These are phyloP conservation scores for Ascidia mentula DNA, from an alignment of 23 tunicate species.

Conservation along the genomic window DNA sequence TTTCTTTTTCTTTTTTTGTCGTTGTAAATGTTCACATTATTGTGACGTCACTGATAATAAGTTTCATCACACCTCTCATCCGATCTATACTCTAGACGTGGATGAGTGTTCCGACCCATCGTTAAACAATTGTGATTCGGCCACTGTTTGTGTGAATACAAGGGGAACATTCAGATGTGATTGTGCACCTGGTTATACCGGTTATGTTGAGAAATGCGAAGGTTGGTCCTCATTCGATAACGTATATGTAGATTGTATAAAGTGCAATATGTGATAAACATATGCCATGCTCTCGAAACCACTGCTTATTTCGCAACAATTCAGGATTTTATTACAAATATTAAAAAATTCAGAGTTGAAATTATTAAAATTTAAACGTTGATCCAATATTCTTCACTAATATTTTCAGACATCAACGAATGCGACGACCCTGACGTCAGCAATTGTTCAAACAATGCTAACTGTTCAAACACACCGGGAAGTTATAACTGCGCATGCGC, in stretches of 20 bases:
- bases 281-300: no score
- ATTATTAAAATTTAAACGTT: not conserved
- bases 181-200: conserved; percentile 22
- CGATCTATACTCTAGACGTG: no score
- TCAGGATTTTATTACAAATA: not conserved
- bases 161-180: conserved; percentile 21
- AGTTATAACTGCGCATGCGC: conserved; percentile 34
- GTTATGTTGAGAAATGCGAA: not conserved
- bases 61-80: no score
- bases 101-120: conserved; percentile 21
- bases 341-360: not conserved
- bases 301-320: not conserved
- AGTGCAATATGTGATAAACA: no score
- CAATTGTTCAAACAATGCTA: conserved; percentile 34
- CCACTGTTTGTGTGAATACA: conserved; percentile 20
- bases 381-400: not conserved
- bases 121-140: conserved; percentile 6
- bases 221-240: no score
- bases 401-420: conserved; percentile 44
- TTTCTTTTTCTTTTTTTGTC: no score
- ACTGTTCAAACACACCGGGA: conserved; percentile 46
- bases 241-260: no score
- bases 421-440: conserved; percentile 9
- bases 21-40: no score
- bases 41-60: no score